These are phyloP conservation scores for Pollachius pollachius DNA, from an alignment of 2,113 vertebrate species.

Conservation along the genomic window DNA sequence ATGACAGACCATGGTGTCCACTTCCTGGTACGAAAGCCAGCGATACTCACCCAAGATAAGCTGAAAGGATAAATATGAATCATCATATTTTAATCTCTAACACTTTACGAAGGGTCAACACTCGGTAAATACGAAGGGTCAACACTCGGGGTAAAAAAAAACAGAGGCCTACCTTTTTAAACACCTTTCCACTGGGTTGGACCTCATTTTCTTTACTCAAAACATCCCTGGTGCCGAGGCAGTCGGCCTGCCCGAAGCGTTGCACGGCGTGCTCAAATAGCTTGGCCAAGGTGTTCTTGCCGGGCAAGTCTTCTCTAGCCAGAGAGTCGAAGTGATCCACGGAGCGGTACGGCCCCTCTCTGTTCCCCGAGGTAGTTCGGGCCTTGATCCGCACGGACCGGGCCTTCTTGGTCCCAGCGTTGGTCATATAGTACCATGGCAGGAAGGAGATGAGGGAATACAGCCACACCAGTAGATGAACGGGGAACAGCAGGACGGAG, in stretches of 20 bases:
- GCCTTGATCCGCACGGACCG: slow-evolving; percentile 88
- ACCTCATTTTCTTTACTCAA: slow-evolving; percentile 91
- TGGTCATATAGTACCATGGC: slow-evolving; percentile 95
- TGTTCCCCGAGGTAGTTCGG: slow-evolving; percentile 76
- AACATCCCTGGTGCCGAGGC: slow-evolving; percentile 88
- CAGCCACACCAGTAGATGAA: slow-evolving; percentile 89
- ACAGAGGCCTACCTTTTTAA: slow-evolving; percentile 87
- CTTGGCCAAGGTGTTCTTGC: slow-evolving; percentile 90
- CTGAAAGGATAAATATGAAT: slow-evolving; percentile 59
- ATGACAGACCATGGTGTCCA: slow-evolving; percentile 70
- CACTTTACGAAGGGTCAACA: too few species aligned
- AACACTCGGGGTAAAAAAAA: rapidly evolving
- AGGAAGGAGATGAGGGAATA: slow-evolving; percentile 92
- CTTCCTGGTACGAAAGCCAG: slow-evolving; percentile 88
- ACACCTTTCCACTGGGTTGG: slow-evolving; percentile 92
- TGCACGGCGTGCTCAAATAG: slow-evolving; percentile 84
- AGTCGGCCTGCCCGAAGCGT: slow-evolving; percentile 79
- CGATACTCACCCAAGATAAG: slow-evolving; percentile 88
- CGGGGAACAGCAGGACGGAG: slow-evolving; percentile 83
- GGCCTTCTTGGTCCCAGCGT: slow-evolving; percentile 82
- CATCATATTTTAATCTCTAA: too few species aligned
- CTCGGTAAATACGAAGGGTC: too few species aligned
- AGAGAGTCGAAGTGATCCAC: slow-evolving; percentile 84
- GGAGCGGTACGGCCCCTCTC: slow-evolving; percentile 90
- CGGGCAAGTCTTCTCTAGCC: slow-evolving; percentile 84